Evolutionary conservation across 2,888 invertebrate genomes (phyloP), one percentile per base, ranked within the genome.

Genomic region (Melanotus villosus): DNA sequence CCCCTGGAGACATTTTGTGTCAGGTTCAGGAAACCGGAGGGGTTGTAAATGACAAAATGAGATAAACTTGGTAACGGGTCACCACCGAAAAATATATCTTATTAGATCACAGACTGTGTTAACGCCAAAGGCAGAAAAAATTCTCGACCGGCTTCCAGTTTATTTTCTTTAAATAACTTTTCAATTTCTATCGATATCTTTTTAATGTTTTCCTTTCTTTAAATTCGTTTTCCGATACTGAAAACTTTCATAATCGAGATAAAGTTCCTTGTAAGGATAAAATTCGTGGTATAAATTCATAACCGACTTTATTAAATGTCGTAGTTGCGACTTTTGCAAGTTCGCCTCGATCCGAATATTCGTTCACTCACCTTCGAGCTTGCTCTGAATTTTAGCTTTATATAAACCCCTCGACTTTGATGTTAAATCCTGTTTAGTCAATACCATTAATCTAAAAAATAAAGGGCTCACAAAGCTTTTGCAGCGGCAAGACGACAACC

Each of bases 21-120:
- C 32, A 52, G n/a, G 30, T 52, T 52, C 30, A 18, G 34, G 32
- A 52, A 52, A 52, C 52, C 52, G 52, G 32, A n/a, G 32, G 45
- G 30, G 32, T 32, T 32, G 52, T 52, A 52, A 52, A 52, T 52
- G 52, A 52, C 52, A 52, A 52, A 52, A 52, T 52, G n/a, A 52
- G 52, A 52, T 52, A 52, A 52, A 52, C 32, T 52, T 32, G 12
- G 18, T n/a, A 18, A 30, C 2, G 23, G 47, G 32, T 32, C 52
- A 34, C 32, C 30, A 14, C 32, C 52, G 30, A 34, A 47, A 52
- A 34, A 52, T 52, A 52, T 52, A 52, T 30, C 52, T 4, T 32
- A 50, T 52, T 52, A 18, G 52, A 52, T 30, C 52, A 32, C 26
- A 32, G 9, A 34, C 16, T 32, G n/a, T 6, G 52, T 52, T 30